Conservation (phyloP, 2,797 vertebrate genomes). For the Microchirus variegatus region DNA sequence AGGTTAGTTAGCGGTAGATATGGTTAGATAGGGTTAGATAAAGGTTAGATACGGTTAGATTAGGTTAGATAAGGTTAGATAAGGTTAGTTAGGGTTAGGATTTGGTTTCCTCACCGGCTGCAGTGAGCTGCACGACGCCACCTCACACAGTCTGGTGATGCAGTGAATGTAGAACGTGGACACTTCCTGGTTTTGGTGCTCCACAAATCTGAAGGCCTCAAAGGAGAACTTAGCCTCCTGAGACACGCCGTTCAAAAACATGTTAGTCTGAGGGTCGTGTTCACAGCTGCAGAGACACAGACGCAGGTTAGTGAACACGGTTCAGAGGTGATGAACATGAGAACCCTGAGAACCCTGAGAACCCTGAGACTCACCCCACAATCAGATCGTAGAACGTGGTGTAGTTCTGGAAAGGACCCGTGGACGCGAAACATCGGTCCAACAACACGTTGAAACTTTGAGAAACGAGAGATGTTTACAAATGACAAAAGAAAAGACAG, state of each 20-base stretch:
- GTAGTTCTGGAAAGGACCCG: conserved; percentile 28
- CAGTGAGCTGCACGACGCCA: conserved; percentile 52
- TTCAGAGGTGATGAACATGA: too few species aligned
- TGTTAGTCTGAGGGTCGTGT: conserved; percentile 65
- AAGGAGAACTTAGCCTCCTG: conserved; percentile 71
- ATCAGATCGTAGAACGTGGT: conserved; percentile 71
- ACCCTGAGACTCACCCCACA: conserved; percentile 78
- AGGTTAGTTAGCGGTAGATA: too few species aligned
- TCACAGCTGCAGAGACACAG: conserved; percentile 58
- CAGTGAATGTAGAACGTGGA: conserved; percentile 81
- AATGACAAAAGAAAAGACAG: too few species aligned
- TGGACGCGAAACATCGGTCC: conserved; percentile 77
- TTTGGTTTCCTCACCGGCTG: conserved; percentile 72
- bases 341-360: too few species aligned
- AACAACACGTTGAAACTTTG: conserved; percentile 77
- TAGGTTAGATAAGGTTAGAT: too few species aligned
- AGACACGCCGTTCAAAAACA: conserved; percentile 58
- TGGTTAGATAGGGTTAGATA: too few species aligned
- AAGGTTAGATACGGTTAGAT: too few species aligned
- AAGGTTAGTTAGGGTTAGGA: too few species aligned
- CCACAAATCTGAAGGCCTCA: conserved; percentile 78
- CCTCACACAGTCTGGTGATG: conserved; percentile 76
- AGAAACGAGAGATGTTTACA: conserved; percentile 6
- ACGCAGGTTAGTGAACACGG: neutral
- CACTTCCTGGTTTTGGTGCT: conserved; percentile 69